phyloP scores from a whole-genome alignment of 2,888 invertebrate genomes.

The Gisinianus flammeolus region DNA sequence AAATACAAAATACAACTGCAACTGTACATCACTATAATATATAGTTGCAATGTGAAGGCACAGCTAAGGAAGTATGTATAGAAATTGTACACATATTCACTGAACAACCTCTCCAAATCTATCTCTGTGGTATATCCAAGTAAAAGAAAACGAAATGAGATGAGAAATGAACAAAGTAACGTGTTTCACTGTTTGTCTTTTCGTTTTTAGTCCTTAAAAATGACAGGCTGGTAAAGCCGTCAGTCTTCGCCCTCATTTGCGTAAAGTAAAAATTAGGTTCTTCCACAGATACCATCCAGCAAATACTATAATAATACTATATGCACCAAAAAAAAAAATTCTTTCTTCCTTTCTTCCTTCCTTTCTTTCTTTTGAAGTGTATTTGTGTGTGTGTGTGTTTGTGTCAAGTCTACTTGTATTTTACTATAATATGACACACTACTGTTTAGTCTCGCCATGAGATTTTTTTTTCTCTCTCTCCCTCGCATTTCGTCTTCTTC shows the following conservation, averaged over 20 bases:
- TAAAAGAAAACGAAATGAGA: constrained; percentile 10
- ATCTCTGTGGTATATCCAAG: background rate
- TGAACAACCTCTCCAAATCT: background rate
- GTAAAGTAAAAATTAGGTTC: constrained; percentile 41
- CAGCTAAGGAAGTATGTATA: background rate
- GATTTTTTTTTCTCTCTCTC: constrained; percentile 26
- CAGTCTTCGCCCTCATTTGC: constrained; percentile 41
- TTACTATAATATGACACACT: constrained; percentile 7
- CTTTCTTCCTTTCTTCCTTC: background rate
- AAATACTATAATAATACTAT: constrained; percentile 20
- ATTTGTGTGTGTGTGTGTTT: background rate
- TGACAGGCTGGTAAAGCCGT: constrained; percentile 39
- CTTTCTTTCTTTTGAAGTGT: background rate
- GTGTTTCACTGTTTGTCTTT: constrained; percentile 38
- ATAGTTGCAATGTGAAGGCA: too few species aligned
- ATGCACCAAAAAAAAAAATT: background rate
- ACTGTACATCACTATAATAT: too few species aligned
- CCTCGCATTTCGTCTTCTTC: constrained; percentile 19
- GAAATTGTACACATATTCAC: background rate
- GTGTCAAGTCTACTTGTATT: too few species aligned
- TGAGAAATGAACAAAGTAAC: constrained; percentile 37
- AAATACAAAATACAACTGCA: too few species aligned
- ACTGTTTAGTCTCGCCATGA: constrained; percentile 38
- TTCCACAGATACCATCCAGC: constrained; percentile 16
- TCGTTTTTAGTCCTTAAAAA: constrained; percentile 38